Evolutionary conservation across 2,888 invertebrate species (phyloP).

Genomic region (Chrysolina haemoptera): DNA sequence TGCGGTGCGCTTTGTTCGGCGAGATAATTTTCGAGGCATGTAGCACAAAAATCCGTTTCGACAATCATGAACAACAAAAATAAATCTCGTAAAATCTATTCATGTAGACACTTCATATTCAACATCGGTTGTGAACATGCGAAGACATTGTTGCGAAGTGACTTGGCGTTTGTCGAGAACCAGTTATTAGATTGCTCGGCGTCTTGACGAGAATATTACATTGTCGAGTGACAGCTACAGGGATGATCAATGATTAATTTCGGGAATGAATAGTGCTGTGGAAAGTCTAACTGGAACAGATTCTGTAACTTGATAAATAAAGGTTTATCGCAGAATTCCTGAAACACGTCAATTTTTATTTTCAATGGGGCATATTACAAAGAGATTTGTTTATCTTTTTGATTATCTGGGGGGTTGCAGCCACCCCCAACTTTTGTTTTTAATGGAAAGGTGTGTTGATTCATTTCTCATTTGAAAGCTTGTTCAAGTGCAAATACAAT

Average conservation of each 20-base stretch:
- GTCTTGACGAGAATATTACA: slow-evolving; percentile 44
- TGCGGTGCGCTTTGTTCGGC: slow-evolving; percentile 48
- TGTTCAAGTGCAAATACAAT: too few relatives aligned
- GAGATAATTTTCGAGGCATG: slow-evolving; percentile 50
- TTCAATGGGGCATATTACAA: too few relatives aligned
- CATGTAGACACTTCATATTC: slow-evolving; percentile 44
- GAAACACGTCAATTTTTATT: too few relatives aligned
- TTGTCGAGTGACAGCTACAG: slow-evolving; percentile 39
- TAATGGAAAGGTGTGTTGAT: too few relatives aligned
- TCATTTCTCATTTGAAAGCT: too few relatives aligned
- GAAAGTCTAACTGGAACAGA: too few relatives aligned
- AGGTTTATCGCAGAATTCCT: too few relatives aligned
- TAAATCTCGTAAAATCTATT: slow-evolving; percentile 37
- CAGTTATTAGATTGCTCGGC: slow-evolving; percentile 49
- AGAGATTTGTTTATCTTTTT: too few relatives aligned
- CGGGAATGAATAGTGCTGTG: background rate
- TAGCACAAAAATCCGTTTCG: slow-evolving; percentile 48
- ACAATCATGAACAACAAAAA: slow-evolving; percentile 46
- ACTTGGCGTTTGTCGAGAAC: slow-evolving; percentile 50
- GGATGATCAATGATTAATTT: slow-evolving; percentile 13
- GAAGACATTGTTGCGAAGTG: slow-evolving; percentile 49
- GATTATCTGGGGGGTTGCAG: too few relatives aligned
- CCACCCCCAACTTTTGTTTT: too few relatives aligned
- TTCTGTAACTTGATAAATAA: too few relatives aligned
- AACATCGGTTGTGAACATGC: slow-evolving; percentile 41